Evolutionary conservation across 2,888 invertebrate genomes (phyloP), one percentile per base, ranked within the genome.

Genomic region (Colletes collaris): DNA sequence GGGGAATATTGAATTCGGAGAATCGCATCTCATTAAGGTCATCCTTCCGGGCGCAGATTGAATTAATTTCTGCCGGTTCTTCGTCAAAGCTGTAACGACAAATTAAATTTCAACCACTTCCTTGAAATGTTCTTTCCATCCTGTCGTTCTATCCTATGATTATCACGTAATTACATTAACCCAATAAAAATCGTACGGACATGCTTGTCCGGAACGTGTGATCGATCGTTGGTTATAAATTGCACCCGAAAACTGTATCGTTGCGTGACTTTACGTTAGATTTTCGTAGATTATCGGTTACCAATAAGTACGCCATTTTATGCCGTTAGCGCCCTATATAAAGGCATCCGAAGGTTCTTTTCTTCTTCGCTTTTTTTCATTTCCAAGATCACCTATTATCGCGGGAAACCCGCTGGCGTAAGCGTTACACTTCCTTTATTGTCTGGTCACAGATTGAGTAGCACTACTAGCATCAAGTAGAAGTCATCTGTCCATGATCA

Each of bases 401-500:
- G 72, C 56, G 52, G 56, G 73, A 73, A 83, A 85, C 73, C 53
- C 76, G 86, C 86, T 82, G 77, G 76, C 82, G 85, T 84, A 82
- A 86, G 86, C 86, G 83, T 80, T 79, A 27, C 2, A 80, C 80
- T 80, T 72, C 62, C 75, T 63, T 84, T 75, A 86, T 84, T 84
- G 86, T 70, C 84, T 27, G 82, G 74, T 67, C 84, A 58, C 67
- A 80, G 79, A 86, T 86, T 73, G 85, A 86, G 87, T 81, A 59
- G 71, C 76, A 77, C 86, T 83, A 86, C 86, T 86, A 27, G 46
- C 66, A 50, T 46, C 76, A 69, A 86, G 87, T 86, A 83, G 86
- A 85, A 52, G 27, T 71, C 76, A 79, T 81, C 74, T 50, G 69
- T 81, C 70, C 59, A 46, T 59, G 82, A 81, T 82, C 83, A 70